phyloP scores from a whole-genome alignment of 2,888 invertebrate genomes.

The Kryphioiulus occultus region DNA sequence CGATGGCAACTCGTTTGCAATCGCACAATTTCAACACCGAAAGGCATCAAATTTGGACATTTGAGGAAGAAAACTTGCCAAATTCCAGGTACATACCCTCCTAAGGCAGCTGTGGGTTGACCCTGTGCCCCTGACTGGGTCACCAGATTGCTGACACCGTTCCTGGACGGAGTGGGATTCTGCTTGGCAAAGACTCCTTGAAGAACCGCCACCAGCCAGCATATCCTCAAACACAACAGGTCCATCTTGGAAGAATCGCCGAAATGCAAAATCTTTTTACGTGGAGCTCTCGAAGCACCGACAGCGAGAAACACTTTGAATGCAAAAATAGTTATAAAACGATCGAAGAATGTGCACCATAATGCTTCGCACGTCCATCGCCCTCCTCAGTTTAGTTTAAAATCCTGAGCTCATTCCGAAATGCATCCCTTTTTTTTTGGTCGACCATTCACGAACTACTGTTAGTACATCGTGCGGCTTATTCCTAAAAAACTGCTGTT shows the following conservation, averaged over 20 bases:
- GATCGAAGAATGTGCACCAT: constrained; percentile 15
- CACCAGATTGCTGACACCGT: constrained; percentile 37
- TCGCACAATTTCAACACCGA: too few relatives aligned
- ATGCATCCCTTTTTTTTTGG: neutral
- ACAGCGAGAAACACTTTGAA: neutral
- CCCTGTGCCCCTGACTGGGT: constrained; percentile 37
- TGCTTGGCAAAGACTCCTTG: constrained; percentile 39
- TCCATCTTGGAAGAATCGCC: neutral
- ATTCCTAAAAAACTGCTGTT: neutral
- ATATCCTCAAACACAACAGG: constrained; percentile 28
- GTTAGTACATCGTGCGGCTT: neutral
- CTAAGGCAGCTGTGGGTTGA: constrained; percentile 39
- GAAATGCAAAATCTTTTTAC: neutral
- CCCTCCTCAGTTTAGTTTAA: neutral
- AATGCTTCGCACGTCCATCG: neutral
- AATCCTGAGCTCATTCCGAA: constrained; percentile 1
- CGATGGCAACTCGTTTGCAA: too few relatives aligned
- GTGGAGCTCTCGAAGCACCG: neutral
- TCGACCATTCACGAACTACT: neutral
- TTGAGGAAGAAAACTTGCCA: neutral
- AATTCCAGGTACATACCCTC: constrained; percentile 41
- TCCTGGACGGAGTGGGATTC: constrained; percentile 18
- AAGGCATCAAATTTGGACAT: too few relatives aligned
- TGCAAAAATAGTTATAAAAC: neutral
- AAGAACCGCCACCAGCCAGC: neutral